A percentile compares a stretch with the other conserved stretches of the same genome.
phyloP scores from a whole-genome alignment of 2,797 vertebrate genomes.

The Rhinophrynus dorsalis region DNA sequence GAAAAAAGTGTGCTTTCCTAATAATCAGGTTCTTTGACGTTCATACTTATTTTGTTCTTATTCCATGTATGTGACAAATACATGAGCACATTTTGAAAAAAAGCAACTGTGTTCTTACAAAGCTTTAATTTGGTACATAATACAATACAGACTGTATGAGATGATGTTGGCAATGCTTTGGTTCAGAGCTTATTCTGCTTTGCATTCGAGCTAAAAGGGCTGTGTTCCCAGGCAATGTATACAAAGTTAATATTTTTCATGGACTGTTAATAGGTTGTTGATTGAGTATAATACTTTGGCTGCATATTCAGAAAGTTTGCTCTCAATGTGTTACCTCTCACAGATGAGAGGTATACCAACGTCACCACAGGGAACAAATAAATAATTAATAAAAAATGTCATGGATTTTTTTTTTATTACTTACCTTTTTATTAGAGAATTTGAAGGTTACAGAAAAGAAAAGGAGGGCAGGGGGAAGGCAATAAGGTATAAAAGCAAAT shows the following conservation, averaged over 20 bases:
- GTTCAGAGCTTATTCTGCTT: constrained; percentile 8
- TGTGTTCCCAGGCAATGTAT: constrained; percentile 1
- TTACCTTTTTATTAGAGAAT: too few relatives aligned
- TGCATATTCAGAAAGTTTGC: background rate
- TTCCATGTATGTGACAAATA: constrained; percentile 40
- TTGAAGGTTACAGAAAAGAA: too few relatives aligned
- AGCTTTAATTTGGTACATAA: constrained; percentile 35
- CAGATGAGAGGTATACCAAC: too few relatives aligned
- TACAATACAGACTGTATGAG: constrained; percentile 35
- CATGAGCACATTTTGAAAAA: constrained; percentile 24
- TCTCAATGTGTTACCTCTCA: too few relatives aligned
- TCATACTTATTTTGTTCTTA: constrained; percentile 47
- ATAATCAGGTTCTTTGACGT: constrained; percentile 49
- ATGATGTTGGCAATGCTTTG: constrained; percentile 29
- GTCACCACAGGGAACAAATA: too few relatives aligned
- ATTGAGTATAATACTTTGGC: constrained; percentile 1
- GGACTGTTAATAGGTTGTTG: constrained; percentile 18
- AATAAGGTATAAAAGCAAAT: too few relatives aligned
- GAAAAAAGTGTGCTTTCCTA: constrained; percentile 42
- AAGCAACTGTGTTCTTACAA: constrained; percentile 17
- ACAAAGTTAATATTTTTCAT: background rate
- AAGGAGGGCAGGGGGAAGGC: too few relatives aligned
- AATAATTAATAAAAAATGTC: too few relatives aligned
- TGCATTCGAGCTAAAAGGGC: constrained; percentile 17
- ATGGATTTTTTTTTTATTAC: too few relatives aligned